phyloP scores from a whole-genome alignment of 2,888 invertebrate species.

The Dolichomitus sp. region DNA sequence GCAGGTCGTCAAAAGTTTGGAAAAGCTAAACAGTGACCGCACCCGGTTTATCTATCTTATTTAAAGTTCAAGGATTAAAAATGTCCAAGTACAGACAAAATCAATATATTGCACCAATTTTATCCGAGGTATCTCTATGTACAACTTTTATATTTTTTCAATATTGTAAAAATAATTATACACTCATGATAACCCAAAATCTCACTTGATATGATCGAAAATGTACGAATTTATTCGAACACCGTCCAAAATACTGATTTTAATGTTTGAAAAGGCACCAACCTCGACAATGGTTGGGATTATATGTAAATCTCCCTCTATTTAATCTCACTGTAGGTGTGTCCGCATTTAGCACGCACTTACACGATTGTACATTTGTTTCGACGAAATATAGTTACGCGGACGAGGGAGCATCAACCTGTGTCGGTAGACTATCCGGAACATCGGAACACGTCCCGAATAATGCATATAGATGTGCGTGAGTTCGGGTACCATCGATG shows the following conservation, averaged over 20 bases:
- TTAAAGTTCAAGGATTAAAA: no score
- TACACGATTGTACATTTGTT: constrained; percentile 17
- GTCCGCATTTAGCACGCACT: constrained; percentile 6
- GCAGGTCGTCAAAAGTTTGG: no score
- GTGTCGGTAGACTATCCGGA: constrained; percentile 5
- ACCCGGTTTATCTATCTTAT: no score
- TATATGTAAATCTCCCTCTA: not conserved
- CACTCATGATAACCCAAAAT: not conserved
- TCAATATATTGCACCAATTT: no score
- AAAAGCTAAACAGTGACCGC: no score
- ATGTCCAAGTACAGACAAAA: no score
- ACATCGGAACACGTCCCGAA: constrained; percentile 34
- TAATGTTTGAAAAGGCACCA: not conserved
- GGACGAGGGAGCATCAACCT: not conserved
- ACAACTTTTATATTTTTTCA: no score
- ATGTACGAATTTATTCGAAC: not conserved
- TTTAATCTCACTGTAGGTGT: not conserved
- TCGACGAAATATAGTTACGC: constrained; percentile 1
- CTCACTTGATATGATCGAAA: not conserved
- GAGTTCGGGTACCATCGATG: constrained; percentile 39
- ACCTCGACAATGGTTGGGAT: not conserved
- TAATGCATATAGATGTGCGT: constrained; percentile 37
- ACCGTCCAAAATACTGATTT: not conserved
- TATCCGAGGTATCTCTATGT: no score
- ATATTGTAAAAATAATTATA: no score